These are phyloP conservation scores for Ylistrum balloti DNA, from an alignment of 1,140 invertebrate genomes.

Conservation along the genomic window DNA sequence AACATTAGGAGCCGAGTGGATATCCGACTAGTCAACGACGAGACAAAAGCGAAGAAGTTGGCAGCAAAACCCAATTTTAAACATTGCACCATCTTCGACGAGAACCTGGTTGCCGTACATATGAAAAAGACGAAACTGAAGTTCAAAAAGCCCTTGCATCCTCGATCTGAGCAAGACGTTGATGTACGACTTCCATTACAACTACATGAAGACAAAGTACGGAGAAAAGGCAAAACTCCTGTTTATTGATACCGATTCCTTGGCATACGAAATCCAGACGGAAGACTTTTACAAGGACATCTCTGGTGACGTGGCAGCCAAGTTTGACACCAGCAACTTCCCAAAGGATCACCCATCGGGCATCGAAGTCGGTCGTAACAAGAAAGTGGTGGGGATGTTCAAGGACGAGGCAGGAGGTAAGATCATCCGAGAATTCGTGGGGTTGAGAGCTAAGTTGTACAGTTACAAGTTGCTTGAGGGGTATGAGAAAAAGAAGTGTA, in stretches of 20 bases:
- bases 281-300: no score
- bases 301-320: no score
- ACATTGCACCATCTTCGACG: not conserved
- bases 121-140: conserved; percentile 45
- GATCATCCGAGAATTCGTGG: no score
- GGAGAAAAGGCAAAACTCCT: conserved; percentile 47
- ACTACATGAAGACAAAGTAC: conserved; percentile 66
- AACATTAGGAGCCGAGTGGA: conserved; percentile 43
- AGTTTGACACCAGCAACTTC: no score
- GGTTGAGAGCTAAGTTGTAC: no score
- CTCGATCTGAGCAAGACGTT: conserved; percentile 49
- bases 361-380: no score
- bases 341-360: no score
- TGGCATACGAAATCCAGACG: no score
- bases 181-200: conserved; percentile 42
- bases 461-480: no score
- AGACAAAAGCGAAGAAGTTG: not conserved
- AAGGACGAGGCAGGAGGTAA: no score
- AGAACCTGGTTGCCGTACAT: conserved; percentile 54
- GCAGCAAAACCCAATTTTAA: not conserved
- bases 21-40: not conserved
- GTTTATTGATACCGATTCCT: conserved; percentile 51
- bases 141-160: conserved; percentile 46
- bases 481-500: no score
- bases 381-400: no score